A percentile compares a stretch with the other conserved stretches of the same genome.
These are phyloP conservation scores for Monodelphis domestica DNA, from an alignment of 2,797 vertebrate genomes.

Conservation along the genomic window DNA sequence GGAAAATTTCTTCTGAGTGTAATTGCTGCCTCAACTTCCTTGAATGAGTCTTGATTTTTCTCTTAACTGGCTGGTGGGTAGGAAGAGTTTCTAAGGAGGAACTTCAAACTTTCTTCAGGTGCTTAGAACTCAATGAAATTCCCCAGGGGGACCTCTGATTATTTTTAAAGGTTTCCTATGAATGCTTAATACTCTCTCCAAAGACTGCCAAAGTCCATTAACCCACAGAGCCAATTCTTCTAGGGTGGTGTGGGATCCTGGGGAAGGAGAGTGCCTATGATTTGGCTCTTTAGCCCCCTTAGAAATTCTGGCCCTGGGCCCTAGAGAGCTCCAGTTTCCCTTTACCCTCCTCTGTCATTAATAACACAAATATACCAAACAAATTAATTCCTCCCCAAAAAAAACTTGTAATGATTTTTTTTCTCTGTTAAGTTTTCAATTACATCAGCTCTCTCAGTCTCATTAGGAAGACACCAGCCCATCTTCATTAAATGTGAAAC, in stretches of 20 bases:
- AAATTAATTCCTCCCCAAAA: conserved; percentile 59
- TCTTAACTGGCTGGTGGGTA: not conserved
- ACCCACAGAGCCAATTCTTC: accelerated
- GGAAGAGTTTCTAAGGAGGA: not conserved
- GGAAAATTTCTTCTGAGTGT: not conserved
- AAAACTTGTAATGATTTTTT: conserved; percentile 62
- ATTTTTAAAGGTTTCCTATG: not conserved
- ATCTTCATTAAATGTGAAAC: conserved; percentile 82
- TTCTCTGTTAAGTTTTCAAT: conserved; percentile 79
- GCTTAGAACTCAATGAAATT: not conserved
- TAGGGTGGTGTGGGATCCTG: accelerated
- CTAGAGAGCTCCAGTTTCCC: conserved; percentile 9
- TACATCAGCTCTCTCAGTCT: conserved; percentile 77
- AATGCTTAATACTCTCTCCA: not conserved
- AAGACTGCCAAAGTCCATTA: not conserved
- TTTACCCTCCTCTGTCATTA: conserved; percentile 28
- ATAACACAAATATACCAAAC: conserved; percentile 76
- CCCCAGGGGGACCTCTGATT: not conserved
- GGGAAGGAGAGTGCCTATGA: not conserved
- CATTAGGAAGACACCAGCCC: conserved; percentile 78
- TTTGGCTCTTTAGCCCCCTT: not conserved
- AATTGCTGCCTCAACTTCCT: not conserved
- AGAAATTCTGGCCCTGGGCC: not conserved
- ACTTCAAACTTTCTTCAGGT: not conserved
- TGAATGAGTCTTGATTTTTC: not conserved